Base-by-base conservation (phyloP, 2,888 invertebrate genomes). In the Leucophora obtusa region DNA sequence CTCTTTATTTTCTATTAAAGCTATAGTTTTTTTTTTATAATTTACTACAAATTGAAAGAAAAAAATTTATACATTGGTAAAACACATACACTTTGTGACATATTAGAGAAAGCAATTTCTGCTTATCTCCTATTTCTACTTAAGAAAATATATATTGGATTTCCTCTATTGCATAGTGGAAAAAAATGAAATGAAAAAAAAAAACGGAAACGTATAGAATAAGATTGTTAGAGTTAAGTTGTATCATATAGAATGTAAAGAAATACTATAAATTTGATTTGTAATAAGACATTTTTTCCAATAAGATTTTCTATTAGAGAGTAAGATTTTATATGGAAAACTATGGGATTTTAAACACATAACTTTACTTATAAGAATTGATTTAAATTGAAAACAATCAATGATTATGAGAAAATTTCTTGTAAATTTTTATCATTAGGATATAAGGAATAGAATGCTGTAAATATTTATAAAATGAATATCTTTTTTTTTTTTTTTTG, bases 41-140 rank as follows among this genome's bases (percentile, higher is more conserved):
- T 65, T 66, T 71, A 66, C 54, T 60, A 66, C 58, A 28, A 38
- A 58, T 51, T 24, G 33, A 50, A 11, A 10, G 24, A 65, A 43
- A 51, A 71, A 56, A 66, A 15, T 71, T 50, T 11, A 72, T 78
- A 65, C 66, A 72, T 68, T 78, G 77, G 66, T 72, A 72, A 77
- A 77, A 63, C 51, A 62, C 21, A 28, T n/a, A n/a, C 28, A 28
- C 65, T 74, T 74, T 74, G 74, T 63, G 74, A 79, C 69, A 69
- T 73, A 69, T 69, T 54, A 74, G 53, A 58, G 65, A 81, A 81
- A 81, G 69, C 73, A 81, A 77, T 77, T 81, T 78, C 73, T 77
- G 77, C 77, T 78, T 81, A 81, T 81, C 78, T 81, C 70, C 78
- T 77, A 81, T 74, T 81, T 78, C 73, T 66, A 58, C 81, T 78